Base-by-base conservation (phyloP, 64 coral and sea anemone species). In the Dendrophyllia cribrosa region DNA sequence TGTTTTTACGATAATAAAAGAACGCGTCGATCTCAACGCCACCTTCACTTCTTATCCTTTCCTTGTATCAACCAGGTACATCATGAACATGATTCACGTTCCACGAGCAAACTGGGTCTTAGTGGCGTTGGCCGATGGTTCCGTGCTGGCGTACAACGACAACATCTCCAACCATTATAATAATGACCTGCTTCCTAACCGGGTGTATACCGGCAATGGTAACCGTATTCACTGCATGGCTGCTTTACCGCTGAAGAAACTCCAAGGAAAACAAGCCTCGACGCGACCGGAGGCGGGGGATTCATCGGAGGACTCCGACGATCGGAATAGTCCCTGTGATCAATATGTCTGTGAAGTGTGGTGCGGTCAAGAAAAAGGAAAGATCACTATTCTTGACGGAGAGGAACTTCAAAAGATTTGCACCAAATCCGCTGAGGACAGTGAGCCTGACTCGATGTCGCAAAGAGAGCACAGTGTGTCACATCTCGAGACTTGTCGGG, bases 81-180 rank as follows among this genome's bases (percentile, higher is more conserved):
- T 99, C 45, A 22, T 99, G 43, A 96, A 78, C 49, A 99, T 99
- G 97, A 95, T 93, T 14, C 97, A 99, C 25, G 90, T 93, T 6
- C 91, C 97, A 0, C 75, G 91, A 51, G 95, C 94, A 22, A 93
- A 99, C 77, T 99, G 97, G 94, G 97, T 99, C 6, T 59, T 99
- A 62, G 94, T 99, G 15, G 88, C 97, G 0, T 76, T 99, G 5
- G 91, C 81, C 3, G 94, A 99, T 26, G 97, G 97, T 12, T 93
- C 91, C 4, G 75, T 99, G 9, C 64, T 99, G 7, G 94, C 97
- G 8, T 99, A 96, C 59, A 91, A 96, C 9, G 97, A 99, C 85
- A 99, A 99, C 55, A 96, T 99, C 23, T 88, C 82, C 19, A 99
- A 93, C 48, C 97, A 99, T 50, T 96, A 93, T 51, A 72, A 91